Evolutionary conservation across 92 coral and sea anemone genomes (phyloP).

Genomic region (Muricea muricata): DNA sequence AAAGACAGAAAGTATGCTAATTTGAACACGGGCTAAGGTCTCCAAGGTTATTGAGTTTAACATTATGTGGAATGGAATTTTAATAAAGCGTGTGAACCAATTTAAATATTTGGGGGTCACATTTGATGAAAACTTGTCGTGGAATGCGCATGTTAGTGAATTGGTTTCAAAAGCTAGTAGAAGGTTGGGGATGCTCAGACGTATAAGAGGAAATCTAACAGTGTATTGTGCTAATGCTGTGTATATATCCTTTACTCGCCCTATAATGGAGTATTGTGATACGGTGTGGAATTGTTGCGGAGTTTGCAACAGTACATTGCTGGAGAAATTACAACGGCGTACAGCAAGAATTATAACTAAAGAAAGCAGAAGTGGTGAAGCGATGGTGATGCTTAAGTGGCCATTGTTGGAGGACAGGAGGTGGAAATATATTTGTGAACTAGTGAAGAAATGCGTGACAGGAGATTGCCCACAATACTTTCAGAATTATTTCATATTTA

Average conservation of each 20-base stretch:
- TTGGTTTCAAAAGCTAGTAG: conserved; percentile 57
- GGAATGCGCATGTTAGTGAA: conserved; percentile 45
- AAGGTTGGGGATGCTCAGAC: conserved; percentile 63
- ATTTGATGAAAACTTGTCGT: conserved; percentile 42
- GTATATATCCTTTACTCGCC: conserved; percentile 53
- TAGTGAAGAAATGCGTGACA: conserved; percentile 53
- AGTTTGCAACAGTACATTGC: conserved; percentile 13
- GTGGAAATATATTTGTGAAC: conserved; percentile 21
- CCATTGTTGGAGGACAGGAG: conserved; percentile 47
- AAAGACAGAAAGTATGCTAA: conserved; percentile 54
- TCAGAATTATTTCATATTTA: conserved; percentile 14
- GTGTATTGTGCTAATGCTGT: conserved; percentile 44
- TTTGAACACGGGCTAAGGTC: conserved; percentile 50
- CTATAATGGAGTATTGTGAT: conserved; percentile 56
- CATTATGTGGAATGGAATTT: conserved; percentile 11
- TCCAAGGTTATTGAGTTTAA: conserved; percentile 21
- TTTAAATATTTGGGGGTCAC: conserved; percentile 52
- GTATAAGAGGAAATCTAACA: conserved; percentile 42
- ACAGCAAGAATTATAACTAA: conserved; percentile 37
- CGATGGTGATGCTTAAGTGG: conserved; percentile 50
- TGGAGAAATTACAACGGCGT: conserved; percentile 52
- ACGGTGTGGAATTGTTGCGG: conserved; percentile 66
- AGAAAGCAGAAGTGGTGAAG: conserved; percentile 15
- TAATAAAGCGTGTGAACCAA: conserved; percentile 29
- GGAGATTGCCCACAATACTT: conserved; percentile 46